These are phyloP conservation scores for Camponotus fellah DNA, from an alignment of 2,888 invertebrate species.

Conservation along the genomic window DNA sequence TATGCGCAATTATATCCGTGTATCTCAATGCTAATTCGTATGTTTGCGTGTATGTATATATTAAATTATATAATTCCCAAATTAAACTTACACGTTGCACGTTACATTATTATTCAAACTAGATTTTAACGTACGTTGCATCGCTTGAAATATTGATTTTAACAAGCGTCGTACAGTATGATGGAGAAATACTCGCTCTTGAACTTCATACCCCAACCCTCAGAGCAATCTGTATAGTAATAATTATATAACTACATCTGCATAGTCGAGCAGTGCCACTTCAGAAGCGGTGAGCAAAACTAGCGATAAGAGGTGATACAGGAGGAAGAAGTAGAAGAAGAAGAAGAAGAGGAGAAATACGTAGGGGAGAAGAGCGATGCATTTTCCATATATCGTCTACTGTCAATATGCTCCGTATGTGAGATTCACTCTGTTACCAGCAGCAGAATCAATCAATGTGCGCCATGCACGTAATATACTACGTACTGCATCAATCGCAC, in stretches of 20 bases:
- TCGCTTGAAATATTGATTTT: conserved; percentile 8
- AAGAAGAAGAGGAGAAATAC: conserved; percentile 37
- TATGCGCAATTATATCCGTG: background rate
- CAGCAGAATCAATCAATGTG: conserved; percentile 45
- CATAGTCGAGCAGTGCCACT: conserved; percentile 72
- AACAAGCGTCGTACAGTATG: background rate
- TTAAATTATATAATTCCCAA: conserved; percentile 13
- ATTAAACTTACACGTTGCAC: conserved; percentile 2
- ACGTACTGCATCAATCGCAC: conserved; percentile 46
- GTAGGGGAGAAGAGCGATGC: conserved; percentile 47
- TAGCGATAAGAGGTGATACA: conserved; percentile 54
- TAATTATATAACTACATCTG: conserved; percentile 62
- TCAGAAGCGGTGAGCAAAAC: conserved; percentile 68
- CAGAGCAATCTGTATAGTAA: conserved; percentile 37
- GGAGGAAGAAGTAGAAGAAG: conserved; percentile 32
- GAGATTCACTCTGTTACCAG: conserved; percentile 46
- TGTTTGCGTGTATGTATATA: background rate
- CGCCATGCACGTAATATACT: conserved; percentile 51
- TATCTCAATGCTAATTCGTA: background rate
- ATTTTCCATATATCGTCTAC: conserved; percentile 46
- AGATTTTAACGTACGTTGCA: background rate
- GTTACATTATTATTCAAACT: background rate
- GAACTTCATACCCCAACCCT: conserved; percentile 53
- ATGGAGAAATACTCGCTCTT: conserved; percentile 58
- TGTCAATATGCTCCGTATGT: conserved; percentile 47